Evolutionary conservation across 2,888 invertebrate genomes (phyloP).

Genomic region (Hirtodrosophila confusa): DNA sequence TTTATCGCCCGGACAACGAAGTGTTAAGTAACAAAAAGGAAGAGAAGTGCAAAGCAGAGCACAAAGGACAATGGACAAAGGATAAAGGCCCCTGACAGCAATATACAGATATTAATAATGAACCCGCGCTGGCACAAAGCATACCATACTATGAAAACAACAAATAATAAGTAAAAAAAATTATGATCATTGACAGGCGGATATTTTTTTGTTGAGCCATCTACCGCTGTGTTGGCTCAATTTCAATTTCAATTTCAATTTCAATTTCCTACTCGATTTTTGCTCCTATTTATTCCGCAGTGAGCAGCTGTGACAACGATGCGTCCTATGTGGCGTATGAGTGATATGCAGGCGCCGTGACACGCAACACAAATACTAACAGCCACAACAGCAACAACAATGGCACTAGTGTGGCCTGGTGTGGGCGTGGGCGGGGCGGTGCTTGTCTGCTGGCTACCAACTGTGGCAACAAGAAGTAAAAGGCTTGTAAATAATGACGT

Average conservation of each 20-base stretch:
- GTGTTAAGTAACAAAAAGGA: constrained; percentile 27
- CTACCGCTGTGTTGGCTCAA: constrained; percentile 1
- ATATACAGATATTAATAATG: constrained; percentile 44
- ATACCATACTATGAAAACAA: background rate
- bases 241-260: constrained; percentile 35
- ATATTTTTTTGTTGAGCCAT: constrained; percentile 2
- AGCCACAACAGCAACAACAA: background rate
- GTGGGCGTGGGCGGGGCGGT: no score
- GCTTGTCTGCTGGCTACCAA: no score
- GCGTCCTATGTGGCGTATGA: constrained; percentile 53
- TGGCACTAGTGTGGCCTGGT: no score
- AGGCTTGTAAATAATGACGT: constrained; percentile 45
- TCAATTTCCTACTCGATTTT: constrained; percentile 14
- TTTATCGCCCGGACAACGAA: constrained; percentile 57
- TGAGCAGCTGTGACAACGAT: constrained; percentile 36
- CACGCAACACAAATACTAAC: constrained; percentile 3
- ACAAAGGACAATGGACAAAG: background rate
- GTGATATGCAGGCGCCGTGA: constrained; percentile 44
- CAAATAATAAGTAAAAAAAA: constrained; percentile 11
- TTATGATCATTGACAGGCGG: constrained; percentile 43
- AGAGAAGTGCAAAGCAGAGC: background rate
- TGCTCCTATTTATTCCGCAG: background rate
- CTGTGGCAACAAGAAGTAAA: constrained; percentile 9
- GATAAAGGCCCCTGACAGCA: constrained; percentile 14
- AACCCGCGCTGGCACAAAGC: background rate